Base-by-base conservation (phyloP, 2,113 vertebrate species). In the Ifrita kowaldi region DNA sequence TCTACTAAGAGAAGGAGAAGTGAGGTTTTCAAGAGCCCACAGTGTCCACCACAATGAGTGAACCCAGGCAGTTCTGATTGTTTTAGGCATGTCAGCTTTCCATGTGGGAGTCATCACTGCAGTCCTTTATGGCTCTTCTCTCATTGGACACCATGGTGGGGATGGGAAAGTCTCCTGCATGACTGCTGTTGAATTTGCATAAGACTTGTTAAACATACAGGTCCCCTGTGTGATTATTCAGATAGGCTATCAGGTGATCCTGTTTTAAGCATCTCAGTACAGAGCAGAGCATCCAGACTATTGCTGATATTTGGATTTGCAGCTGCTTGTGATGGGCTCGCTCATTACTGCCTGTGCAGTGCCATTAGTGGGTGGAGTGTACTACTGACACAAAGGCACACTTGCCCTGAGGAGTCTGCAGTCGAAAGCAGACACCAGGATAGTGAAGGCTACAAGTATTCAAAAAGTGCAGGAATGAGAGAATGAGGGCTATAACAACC, bases 351-450 rank as follows among this genome's bases (percentile, higher is more conserved):
- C 49, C 70, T 26, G 4, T 60, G 84, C 88, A 59, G 73, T 50
- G 67, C 86, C 65, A 47, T 95, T 84, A 92, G 76, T 18, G 71
- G 56, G 49, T 20, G 52, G 56, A 74, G 22, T 28, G 32, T 59
- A n/a, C 75, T 87, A 60, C 69, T 87, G 90, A 90, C 83, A 71
- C 57, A 79, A 80, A 86, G 79, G 41, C 41, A 71, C 46, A 5
- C 73, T 96, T 87, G 76, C 92, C 88, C 69, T 79, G 56, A 95
- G 95, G 77, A 89, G 26, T 44, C 67, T 81, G 75, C 83, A 82
- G 85, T 86, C 85, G 87, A 92, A 94, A 94, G 85, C 73, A 90
- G 83, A 53, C 65, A 76, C 7, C 5, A 17, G 80, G 44, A 30
- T 16, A 82, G 83, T 14, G 76, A 81, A 88, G 49, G 83, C 53